A percentile compares a stretch with the other conserved stretches of the same genome.
phyloP scores from a whole-genome alignment of 2,113 vertebrate genomes.

The Colistium nudipinnis region DNA sequence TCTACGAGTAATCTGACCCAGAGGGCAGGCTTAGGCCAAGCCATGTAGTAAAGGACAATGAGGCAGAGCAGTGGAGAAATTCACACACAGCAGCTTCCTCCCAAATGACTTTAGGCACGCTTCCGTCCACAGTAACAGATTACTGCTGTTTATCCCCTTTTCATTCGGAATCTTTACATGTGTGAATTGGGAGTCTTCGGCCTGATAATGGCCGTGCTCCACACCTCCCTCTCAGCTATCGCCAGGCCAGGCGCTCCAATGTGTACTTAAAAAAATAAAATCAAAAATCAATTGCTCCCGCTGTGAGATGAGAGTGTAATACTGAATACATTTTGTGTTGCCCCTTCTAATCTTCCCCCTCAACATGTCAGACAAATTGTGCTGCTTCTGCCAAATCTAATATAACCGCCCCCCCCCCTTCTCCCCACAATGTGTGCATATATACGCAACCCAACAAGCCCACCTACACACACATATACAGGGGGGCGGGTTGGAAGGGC shows the following conservation, averaged over 20 bases:
- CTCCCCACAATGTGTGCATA: conserved; percentile 23
- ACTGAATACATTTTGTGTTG: conserved; percentile 77
- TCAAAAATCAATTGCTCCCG: conserved; percentile 78
- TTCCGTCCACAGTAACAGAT: conserved; percentile 75
- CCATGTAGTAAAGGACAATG: conserved; percentile 76
- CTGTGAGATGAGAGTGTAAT: conserved; percentile 77
- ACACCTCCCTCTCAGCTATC: conserved; percentile 70
- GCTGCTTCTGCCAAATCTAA: conserved; percentile 78
- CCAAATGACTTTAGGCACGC: conserved; percentile 78
- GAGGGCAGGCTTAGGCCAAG: conserved; percentile 76
- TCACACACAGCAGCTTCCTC: conserved; percentile 63
- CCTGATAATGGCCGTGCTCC: conserved; percentile 71
- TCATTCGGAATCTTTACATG: conserved; percentile 69
- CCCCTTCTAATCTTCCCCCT: conserved; percentile 77
- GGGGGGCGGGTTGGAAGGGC: conserved; percentile 27
- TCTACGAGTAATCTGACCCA: conserved; percentile 78
- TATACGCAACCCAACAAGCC: conserved; percentile 33
- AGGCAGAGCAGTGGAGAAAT: conserved; percentile 70
- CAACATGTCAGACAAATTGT: conserved; percentile 80
- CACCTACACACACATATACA: conserved; percentile 24
- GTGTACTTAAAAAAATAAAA: conserved; percentile 58
- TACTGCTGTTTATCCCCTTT: conserved; percentile 77
- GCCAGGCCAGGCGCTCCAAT: conserved; percentile 45
- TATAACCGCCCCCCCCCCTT: conserved; percentile 59
- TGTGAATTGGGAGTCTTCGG: conserved; percentile 65